Conservation (phyloP, 2,888 invertebrate genomes). For the Apamea sordens region DNA sequence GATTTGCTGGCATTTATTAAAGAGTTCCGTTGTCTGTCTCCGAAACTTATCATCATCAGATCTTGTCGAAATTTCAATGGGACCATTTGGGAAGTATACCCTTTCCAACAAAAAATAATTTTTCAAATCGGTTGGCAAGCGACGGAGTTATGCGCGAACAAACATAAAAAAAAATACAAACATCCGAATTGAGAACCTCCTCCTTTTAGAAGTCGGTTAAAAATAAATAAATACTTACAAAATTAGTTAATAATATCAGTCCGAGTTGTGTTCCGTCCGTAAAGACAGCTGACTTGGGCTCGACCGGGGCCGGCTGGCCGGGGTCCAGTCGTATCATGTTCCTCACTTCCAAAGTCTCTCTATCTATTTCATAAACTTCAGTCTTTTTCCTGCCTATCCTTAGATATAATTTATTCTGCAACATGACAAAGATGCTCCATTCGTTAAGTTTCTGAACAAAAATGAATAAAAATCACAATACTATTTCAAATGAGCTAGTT, state of each 20-base stretch:
- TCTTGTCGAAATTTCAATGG: no score
- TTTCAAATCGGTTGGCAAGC: no score
- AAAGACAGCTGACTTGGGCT: conserved; percentile 84
- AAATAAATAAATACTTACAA: no score
- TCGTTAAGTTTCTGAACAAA: background rate
- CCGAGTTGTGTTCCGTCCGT: conserved; percentile 88
- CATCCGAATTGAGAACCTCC: no score
- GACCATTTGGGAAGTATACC: no score
- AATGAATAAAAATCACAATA: background rate
- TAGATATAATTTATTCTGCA: conserved; percentile 95
- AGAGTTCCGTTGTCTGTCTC: no score
- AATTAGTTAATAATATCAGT: conserved; percentile 85
- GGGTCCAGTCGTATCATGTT: conserved; percentile 81
- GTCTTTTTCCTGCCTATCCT: conserved; percentile 90
- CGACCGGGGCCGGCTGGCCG: conserved; percentile 76
- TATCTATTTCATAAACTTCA: conserved; percentile 86
- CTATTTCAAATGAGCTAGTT: background rate
- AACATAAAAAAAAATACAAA: no score
- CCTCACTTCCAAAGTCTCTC: conserved; percentile 82
- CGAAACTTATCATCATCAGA: no score
- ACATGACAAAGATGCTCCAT: conserved; percentile 68
- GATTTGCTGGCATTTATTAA: no score
- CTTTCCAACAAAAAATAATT: no score
- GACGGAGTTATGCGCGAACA: no score
- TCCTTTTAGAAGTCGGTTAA: no score